Percentiles rank a stretch among this genome's conserved stretches.
phyloP scores from a whole-genome alignment of 2,113 vertebrate genomes.

The Todiramphus saurophagus region DNA sequence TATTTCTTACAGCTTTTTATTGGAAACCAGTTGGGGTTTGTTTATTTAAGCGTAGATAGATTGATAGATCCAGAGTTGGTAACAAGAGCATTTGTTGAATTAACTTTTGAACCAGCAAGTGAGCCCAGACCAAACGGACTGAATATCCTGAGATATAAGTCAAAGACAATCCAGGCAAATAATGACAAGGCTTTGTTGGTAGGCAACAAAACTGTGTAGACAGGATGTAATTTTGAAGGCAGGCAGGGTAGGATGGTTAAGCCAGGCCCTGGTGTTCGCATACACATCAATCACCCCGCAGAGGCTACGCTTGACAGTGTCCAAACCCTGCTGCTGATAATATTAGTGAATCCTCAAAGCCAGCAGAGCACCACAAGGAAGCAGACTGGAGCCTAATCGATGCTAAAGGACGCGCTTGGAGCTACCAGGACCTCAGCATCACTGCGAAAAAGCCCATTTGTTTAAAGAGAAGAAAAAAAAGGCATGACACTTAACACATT shows the following conservation, averaged over 20 bases:
- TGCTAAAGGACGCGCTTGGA: background rate
- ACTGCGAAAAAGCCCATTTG: constrained; percentile 43
- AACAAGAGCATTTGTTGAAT: background rate
- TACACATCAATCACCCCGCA: rapidly evolving
- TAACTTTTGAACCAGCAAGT: background rate
- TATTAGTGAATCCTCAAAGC: background rate
- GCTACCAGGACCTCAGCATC: background rate
- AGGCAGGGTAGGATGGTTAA: background rate
- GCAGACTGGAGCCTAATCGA: background rate
- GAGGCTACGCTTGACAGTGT: background rate
- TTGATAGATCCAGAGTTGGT: background rate
- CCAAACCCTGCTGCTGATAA: background rate
- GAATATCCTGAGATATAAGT: background rate
- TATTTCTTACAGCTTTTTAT: background rate
- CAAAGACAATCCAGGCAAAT: background rate
- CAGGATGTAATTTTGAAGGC: background rate
- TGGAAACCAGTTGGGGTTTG: background rate
- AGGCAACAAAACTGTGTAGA: background rate
- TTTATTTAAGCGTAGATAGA: background rate
- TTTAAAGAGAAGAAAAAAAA: constrained; percentile 48
- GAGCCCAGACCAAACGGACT: background rate
- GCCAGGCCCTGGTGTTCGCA: background rate
- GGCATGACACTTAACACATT: constrained; percentile 45
- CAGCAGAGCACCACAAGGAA: background rate
- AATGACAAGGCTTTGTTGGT: background rate